phyloP scores from a whole-genome alignment of 2,888 invertebrate species.

The Mechanitis messenoides region DNA sequence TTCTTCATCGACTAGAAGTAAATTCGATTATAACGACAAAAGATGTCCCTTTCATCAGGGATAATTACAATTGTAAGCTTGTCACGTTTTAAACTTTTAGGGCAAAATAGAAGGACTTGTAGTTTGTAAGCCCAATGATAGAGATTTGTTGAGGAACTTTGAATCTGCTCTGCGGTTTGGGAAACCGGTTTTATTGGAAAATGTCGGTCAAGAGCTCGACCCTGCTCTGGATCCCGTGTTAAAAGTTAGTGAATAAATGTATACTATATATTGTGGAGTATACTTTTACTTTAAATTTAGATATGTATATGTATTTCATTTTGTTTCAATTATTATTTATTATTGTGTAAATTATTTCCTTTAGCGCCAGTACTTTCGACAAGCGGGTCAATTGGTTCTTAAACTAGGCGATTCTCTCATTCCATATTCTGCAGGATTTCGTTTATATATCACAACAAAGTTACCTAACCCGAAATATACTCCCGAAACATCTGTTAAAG shows the following conservation, averaged over 20 bases:
- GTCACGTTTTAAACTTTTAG: conserved; percentile 47
- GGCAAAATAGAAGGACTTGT: conserved; percentile 82
- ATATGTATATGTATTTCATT: not conserved
- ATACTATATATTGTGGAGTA: not conserved
- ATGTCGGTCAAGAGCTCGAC: conserved; percentile 89
- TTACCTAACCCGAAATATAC: conserved; percentile 92
- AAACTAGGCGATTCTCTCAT: conserved; percentile 91
- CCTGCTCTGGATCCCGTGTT: conserved; percentile 90
- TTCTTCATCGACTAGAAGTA: no score
- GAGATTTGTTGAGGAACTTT: conserved; percentile 81
- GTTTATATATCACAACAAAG: conserved; percentile 91
- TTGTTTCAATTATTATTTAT: conserved; percentile 5
- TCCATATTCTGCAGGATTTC: conserved; percentile 86
- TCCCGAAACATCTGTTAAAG: conserved; percentile 91
- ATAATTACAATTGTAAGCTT: conserved; percentile 5
- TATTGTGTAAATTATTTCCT: conserved; percentile 25
- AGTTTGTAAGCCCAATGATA: conserved; percentile 83
- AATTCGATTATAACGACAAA: no score
- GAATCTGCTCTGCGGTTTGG: conserved; percentile 85
- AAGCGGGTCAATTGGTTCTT: conserved; percentile 84
- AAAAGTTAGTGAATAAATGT: conserved; percentile 44
- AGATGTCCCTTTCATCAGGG: no score
- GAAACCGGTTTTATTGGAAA: conserved; percentile 87
- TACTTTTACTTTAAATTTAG: not conserved
- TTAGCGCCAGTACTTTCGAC: conserved; percentile 85